Conservation (phyloP, 2,113 vertebrate species). For the Hemiscyllium ocellatum region DNA sequence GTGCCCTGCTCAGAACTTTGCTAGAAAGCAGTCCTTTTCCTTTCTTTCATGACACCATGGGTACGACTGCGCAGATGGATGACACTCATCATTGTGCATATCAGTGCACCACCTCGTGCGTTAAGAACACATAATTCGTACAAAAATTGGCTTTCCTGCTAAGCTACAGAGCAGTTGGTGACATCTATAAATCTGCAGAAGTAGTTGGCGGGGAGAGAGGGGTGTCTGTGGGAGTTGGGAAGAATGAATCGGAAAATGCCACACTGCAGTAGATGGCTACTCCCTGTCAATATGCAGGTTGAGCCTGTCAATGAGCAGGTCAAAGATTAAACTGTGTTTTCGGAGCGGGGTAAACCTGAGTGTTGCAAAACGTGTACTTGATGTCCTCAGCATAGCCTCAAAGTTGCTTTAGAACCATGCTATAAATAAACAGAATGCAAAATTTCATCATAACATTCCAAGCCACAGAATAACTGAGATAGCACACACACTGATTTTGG, state of each 20-base stretch:
- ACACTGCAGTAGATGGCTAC: not conserved
- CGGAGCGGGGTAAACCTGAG: not conserved
- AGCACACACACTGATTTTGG: not conserved
- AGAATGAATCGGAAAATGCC: not conserved
- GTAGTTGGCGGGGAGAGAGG: too few species aligned
- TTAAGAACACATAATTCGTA: too few species aligned
- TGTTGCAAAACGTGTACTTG: not conserved
- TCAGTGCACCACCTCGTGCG: too few species aligned
- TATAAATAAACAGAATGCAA: conserved; percentile 13
- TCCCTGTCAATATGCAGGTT: not conserved
- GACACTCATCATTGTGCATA: too few species aligned
- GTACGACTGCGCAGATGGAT: too few species aligned
- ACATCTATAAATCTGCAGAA: not conserved
- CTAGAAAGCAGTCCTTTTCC: too few species aligned
- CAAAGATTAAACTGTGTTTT: not conserved
- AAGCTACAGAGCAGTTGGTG: not conserved
- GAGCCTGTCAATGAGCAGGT: not conserved
- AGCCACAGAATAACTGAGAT: not conserved
- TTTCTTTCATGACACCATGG: too few species aligned
- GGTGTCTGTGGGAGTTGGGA: too few species aligned
- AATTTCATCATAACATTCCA: not conserved
- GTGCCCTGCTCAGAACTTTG: too few species aligned
- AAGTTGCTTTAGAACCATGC: not conserved
- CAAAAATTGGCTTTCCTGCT: not conserved
- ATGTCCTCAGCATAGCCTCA: not conserved